A percentile compares a stretch with the other conserved stretches of the same genome.
phyloP scores from a whole-genome alignment of 2,113 vertebrate genomes.

The Proteles cristata region DNA sequence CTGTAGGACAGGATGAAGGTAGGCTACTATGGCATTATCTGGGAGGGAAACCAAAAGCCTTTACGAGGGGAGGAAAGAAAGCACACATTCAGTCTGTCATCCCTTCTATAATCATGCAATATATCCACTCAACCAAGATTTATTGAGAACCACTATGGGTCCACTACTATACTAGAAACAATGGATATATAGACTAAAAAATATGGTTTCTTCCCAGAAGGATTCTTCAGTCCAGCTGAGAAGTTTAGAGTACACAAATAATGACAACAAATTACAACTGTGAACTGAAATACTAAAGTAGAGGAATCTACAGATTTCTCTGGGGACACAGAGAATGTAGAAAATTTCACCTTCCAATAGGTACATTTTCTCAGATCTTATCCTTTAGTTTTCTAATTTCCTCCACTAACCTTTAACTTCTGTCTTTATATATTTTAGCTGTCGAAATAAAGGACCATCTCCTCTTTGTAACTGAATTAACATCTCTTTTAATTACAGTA shows the following conservation, averaged over 20 bases:
- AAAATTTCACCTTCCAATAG: not conserved
- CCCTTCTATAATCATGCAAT: not conserved
- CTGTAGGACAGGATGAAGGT: not conserved
- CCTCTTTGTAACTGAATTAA: not conserved
- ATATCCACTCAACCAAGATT: not conserved
- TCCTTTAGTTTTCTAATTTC: not conserved
- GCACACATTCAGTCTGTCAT: not conserved
- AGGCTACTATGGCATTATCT: not conserved
- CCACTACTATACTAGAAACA: not conserved
- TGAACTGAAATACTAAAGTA: not conserved
- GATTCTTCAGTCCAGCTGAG: not conserved
- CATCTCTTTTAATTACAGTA: not conserved
- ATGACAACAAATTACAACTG: not conserved
- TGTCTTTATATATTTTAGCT: not conserved
- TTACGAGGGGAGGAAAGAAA: not conserved
- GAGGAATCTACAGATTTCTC: not conserved
- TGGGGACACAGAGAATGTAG: fast-evolving
- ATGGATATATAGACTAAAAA: not conserved
- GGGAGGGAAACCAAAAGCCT: not conserved
- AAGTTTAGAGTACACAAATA: not conserved
- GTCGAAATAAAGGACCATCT: not conserved
- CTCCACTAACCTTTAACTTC: not conserved
- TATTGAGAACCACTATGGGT: not conserved
- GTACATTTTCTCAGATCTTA: not conserved
- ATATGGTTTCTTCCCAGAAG: not conserved